Evolutionary conservation across 2,888 invertebrate genomes (phyloP).

Genomic region (Caenorhabditis auriculariae): DNA sequence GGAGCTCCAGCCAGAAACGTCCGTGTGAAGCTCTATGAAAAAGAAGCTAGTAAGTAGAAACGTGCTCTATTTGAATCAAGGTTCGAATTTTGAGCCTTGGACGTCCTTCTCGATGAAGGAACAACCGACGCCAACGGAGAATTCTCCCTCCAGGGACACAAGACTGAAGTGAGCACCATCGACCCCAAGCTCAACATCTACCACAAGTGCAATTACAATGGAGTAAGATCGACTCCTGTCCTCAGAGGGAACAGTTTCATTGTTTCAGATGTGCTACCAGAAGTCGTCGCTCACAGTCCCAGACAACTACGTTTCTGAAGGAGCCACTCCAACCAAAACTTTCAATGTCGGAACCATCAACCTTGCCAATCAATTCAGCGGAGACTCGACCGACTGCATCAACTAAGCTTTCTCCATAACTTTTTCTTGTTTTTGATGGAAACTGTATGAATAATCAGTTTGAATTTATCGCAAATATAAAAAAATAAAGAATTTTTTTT

Average conservation of each 20-base stretch:
- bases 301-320: conserved; percentile 48
- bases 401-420: too few relatives aligned
- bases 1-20: conserved; percentile 50
- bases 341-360: conserved; percentile 56
- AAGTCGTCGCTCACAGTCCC: conserved; percentile 54
- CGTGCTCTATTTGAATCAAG: background rate
- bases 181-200: conserved; percentile 38
- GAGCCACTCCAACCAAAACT: conserved; percentile 45
- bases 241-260: background rate
- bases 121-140: conserved; percentile 50
- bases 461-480: too few relatives aligned
- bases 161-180: conserved; percentile 33
- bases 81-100: conserved; percentile 34
- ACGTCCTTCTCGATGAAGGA: conserved; percentile 55
- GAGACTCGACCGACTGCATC: conserved; percentile 53
- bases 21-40: conserved; percentile 56
- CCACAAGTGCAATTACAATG: conserved; percentile 35
- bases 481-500: too few relatives aligned
- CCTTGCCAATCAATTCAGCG: conserved; percentile 50
- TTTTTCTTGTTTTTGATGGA: too few relatives aligned
- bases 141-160: conserved; percentile 44
- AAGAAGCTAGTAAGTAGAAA: conserved; percentile 35
- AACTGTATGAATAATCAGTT: too few relatives aligned
- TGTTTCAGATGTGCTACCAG: conserved; percentile 43
- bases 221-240: conserved; percentile 10